phyloP scores from a whole-genome alignment of 2,797 vertebrate genomes.

The Sebastes trivittatus region DNA sequence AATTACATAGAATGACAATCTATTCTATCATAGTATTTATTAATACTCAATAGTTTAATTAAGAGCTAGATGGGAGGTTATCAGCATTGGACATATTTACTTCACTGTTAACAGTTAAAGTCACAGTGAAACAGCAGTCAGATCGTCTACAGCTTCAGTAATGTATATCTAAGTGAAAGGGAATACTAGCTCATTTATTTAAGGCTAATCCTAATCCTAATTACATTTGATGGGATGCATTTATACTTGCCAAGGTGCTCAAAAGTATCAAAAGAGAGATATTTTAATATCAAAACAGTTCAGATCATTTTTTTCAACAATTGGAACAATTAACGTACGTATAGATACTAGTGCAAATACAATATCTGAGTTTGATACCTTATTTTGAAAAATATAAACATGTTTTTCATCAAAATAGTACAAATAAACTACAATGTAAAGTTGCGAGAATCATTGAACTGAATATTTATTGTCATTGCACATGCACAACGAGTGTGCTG shows the following conservation, averaged over 20 bases:
- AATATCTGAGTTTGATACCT: not conserved
- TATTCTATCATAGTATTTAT: conserved; percentile 3
- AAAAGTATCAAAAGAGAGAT: not conserved
- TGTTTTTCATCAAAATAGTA: not conserved
- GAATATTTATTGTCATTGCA: too few relatives aligned
- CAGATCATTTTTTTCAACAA: too few relatives aligned
- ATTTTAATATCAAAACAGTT: too few relatives aligned
- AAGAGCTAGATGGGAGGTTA: not conserved
- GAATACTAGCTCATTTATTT: too few relatives aligned
- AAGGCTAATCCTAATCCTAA: too few relatives aligned
- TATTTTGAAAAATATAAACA: not conserved
- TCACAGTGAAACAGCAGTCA: not conserved
- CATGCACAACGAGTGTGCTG: not conserved
- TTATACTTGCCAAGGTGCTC: not conserved
- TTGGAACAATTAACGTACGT: too few relatives aligned
- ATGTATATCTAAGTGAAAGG: not conserved
- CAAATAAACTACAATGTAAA: not conserved
- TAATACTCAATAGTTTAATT: conserved; percentile 1
- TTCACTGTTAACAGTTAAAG: not conserved
- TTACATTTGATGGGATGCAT: not conserved
- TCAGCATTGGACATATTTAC: not conserved
- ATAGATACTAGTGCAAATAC: not conserved
- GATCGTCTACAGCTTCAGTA: not conserved
- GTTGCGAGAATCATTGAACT: too few relatives aligned
- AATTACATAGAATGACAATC: conserved; percentile 13